Base-by-base conservation (phyloP, 2,113 vertebrate species). In the Chloropsis hardwickii region DNA sequence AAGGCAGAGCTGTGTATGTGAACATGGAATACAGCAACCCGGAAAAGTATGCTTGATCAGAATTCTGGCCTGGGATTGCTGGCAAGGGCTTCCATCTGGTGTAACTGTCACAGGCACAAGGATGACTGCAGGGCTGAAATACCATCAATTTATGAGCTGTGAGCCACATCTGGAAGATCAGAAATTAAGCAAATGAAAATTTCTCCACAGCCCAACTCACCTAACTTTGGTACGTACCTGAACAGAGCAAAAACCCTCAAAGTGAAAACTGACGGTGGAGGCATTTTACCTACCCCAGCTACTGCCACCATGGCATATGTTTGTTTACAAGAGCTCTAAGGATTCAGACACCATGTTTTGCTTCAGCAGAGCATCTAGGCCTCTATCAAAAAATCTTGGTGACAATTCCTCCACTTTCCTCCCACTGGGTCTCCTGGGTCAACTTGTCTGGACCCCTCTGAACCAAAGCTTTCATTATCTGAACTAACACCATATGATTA, bases 11-110 rank as follows among this genome's bases (percentile, higher is more conserved):
- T 17, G 66, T 50, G 6, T 1, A 0, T 35, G 11, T 66, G 23
- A 28, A 16, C 18, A 13, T 11, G 14, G 5, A 27, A 6, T 56
- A 44, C 35, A 56, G 40, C 23, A 50, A 8, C 24, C 35, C 27
- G 15, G 35, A 61, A 78, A 66, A 57, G 25, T 0, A 0, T 4
- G 9, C 42, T 20, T 48, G 64, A 45, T 37, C 14, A 37, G 64
- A 53, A 29, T 2, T 53, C 42, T n/a, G 35, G 29, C 39, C 50
- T 0, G 0, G 37, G 31, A 40, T 33, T 64, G 24, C n/a, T 48
- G 28, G 76, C 58, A 81, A 57, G n/a, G 40, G 21, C 35, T 92
- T 29, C 35, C 18, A 7, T 28, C 22, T 66, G 45, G 33, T 78
- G 22, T 11, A 20, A 21, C 66, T 28, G 14, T 37, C 1, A 1